These are phyloP conservation scores for Cyanocitta stelleri DNA, from an alignment of 2,113 vertebrate genomes.

Conservation along the genomic window DNA sequence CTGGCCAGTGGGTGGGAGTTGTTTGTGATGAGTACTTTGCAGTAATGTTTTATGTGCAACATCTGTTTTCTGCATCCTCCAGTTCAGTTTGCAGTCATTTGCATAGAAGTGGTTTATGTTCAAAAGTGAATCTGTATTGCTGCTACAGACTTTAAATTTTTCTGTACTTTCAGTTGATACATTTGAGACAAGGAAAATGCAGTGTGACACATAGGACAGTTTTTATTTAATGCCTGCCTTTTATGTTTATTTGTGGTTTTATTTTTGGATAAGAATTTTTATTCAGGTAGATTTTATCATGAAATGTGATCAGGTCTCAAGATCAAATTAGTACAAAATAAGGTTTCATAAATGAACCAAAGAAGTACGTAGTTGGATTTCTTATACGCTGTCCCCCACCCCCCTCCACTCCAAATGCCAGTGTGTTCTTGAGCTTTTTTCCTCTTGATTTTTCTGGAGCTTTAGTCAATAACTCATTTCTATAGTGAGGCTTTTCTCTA, in stretches of 20 bases:
- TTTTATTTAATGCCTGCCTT: background rate
- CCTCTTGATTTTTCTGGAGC: background rate
- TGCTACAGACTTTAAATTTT: background rate
- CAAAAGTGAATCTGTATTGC: background rate
- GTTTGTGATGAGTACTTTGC: conserved; percentile 26
- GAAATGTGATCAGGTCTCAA: background rate
- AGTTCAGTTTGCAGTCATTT: conserved; percentile 23
- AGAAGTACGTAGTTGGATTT: background rate
- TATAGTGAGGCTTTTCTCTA: background rate
- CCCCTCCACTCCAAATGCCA: background rate
- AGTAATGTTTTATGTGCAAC: conserved; percentile 39
- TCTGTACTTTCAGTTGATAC: background rate
- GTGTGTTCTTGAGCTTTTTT: background rate
- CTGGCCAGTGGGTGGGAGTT: conserved; percentile 36
- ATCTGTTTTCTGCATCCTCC: conserved; percentile 33
- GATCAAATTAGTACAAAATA: background rate
- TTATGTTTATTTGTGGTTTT: background rate
- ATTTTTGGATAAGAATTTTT: background rate
- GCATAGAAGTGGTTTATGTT: background rate
- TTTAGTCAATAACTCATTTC: background rate
- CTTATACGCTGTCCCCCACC: background rate
- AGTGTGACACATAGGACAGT: background rate
- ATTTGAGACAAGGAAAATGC: background rate
- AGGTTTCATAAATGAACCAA: background rate
- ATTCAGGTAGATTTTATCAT: background rate